phyloP scores from a whole-genome alignment of 2,113 vertebrate genomes.

The Nothocercus nigrocapillus region DNA sequence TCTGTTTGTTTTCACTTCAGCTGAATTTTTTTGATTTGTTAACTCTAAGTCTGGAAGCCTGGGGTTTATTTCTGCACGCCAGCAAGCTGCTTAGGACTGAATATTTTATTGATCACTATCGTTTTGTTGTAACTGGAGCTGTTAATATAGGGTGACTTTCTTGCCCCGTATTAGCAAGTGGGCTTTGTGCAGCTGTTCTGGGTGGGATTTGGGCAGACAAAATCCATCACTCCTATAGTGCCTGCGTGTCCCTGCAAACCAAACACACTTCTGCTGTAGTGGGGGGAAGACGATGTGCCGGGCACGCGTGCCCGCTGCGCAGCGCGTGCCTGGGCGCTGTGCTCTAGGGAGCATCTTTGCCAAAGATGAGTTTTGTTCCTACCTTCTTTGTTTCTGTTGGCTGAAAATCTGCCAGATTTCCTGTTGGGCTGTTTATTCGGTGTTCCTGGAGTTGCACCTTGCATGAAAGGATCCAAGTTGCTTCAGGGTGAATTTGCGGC shows the following conservation, averaged over 20 bases:
- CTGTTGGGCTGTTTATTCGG: neutral
- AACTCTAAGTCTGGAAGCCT: neutral
- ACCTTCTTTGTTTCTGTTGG: neutral
- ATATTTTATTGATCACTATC: neutral
- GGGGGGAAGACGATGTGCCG: neutral
- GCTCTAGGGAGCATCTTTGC: neutral
- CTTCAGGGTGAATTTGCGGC: neutral
- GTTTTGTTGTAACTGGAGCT: constrained; percentile 36
- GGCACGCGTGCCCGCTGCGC: neutral
- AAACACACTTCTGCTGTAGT: neutral
- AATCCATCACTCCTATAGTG: constrained; percentile 15
- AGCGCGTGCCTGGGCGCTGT: neutral
- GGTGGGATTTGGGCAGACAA: neutral
- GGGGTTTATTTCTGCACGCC: neutral
- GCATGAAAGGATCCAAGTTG: neutral
- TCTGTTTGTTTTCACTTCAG: neutral
- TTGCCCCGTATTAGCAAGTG: neutral
- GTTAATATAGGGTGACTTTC: neutral
- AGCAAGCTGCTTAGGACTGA: neutral
- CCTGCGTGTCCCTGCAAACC: neutral
- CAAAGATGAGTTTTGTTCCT: neutral
- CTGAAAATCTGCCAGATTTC: neutral
- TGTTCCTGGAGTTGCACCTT: neutral
- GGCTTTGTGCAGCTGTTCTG: constrained; percentile 55
- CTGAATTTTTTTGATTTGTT: neutral